Conservation (phyloP, 2,797 vertebrate species). For the Gouania willdenowi region DNA sequence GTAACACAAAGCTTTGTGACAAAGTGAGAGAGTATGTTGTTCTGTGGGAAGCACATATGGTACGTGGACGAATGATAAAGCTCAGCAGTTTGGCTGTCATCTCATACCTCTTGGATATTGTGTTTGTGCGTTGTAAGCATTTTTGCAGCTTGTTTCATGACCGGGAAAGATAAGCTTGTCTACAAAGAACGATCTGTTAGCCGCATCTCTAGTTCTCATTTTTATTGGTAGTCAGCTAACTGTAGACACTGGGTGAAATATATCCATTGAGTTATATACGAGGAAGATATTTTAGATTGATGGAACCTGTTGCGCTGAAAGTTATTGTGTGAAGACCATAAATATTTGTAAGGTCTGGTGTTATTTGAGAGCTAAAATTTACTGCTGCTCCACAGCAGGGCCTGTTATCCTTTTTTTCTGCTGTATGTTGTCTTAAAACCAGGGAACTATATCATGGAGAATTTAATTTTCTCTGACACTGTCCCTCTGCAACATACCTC, state of each 20-base stretch:
- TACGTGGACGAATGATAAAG: constrained; percentile 40
- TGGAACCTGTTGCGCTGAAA: constrained; percentile 17
- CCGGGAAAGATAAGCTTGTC: constrained; percentile 43
- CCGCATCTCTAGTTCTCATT: constrained; percentile 29
- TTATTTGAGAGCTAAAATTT: constrained; percentile 38
- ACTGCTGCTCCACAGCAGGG: constrained; percentile 10
- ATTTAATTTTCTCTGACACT: constrained; percentile 21
- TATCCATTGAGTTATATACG: constrained; percentile 25
- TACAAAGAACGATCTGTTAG: constrained; percentile 33
- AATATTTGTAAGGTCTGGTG: constrained; percentile 30
- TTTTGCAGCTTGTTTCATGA: constrained; percentile 23
- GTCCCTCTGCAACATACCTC: constrained; percentile 14
- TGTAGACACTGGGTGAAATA: constrained; percentile 8
- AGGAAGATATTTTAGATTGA: constrained; percentile 28
- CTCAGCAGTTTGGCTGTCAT: constrained; percentile 38
- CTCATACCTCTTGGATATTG: constrained; percentile 32
- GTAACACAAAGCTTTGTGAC: constrained; percentile 36
- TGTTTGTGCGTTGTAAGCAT: constrained; percentile 32
- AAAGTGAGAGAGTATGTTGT: constrained; percentile 16
- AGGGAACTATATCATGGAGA: constrained; percentile 6
- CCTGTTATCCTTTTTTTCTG: constrained; percentile 17
- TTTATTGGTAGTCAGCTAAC: constrained; percentile 33
- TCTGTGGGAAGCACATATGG: constrained; percentile 31
- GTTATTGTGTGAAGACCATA: constrained; percentile 24
- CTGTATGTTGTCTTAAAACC: constrained; percentile 7